phyloP scores from a whole-genome alignment of 2,888 invertebrate species.

The Drosophila borborema region DNA sequence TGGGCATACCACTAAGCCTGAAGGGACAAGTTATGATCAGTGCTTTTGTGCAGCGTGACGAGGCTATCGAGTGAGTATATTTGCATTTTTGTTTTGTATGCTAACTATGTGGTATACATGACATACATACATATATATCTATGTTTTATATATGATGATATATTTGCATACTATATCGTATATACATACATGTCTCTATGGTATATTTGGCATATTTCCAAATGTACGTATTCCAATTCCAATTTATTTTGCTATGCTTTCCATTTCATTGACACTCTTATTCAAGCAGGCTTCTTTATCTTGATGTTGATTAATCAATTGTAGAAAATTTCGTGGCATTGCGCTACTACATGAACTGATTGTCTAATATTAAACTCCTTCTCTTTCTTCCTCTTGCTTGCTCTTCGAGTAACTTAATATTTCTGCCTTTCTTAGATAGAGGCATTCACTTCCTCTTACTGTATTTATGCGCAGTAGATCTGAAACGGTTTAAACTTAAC shows the following conservation, averaged over 20 bases:
- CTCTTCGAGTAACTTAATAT: no score
- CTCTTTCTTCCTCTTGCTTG: no score
- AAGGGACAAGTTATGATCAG: constrained; percentile 91
- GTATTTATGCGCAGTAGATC: no score
- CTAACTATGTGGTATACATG: not conserved
- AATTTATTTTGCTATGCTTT: not conserved
- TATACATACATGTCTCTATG: not conserved
- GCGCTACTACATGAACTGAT: no score
- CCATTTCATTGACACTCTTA: not conserved
- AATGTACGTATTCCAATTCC: not conserved
- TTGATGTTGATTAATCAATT: not conserved
- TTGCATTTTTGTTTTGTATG: not conserved
- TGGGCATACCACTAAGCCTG: constrained; percentile 91
- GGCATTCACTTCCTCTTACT: no score
- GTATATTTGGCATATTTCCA: not conserved
- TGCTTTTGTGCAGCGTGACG: constrained; percentile 86
- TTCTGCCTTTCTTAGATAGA: no score
- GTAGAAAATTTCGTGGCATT: no score
- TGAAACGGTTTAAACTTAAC: no score
- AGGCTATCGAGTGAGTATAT: constrained; percentile 86
- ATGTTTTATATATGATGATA: not conserved
- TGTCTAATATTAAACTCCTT: no score
- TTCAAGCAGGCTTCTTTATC: not conserved
- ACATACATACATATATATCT: not conserved
- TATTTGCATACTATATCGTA: not conserved